These are phyloP conservation scores for Oenanthe oenanthe DNA, from an alignment of 2,113 vertebrate genomes.

Conservation along the genomic window DNA sequence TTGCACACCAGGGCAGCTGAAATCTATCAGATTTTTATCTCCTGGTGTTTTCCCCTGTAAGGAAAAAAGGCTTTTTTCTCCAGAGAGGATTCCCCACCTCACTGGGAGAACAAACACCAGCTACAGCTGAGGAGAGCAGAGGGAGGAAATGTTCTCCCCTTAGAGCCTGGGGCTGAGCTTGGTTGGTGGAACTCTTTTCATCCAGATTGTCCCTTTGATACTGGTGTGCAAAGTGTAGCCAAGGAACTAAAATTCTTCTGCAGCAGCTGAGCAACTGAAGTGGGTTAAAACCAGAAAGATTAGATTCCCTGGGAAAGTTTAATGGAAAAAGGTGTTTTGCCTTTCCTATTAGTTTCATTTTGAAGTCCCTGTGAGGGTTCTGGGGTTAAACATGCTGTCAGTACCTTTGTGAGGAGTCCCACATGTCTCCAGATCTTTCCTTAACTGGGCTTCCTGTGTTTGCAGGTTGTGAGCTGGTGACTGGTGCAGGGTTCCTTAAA, in stretches of 20 bases:
- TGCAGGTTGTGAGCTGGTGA: neutral
- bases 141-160: neutral
- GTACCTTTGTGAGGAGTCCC: neutral
- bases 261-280: neutral
- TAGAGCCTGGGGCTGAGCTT: rapidly evolving
- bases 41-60: neutral
- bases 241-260: neutral
- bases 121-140: neutral
- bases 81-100: neutral
- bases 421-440: neutral
- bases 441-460: neutral
- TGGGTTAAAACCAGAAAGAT: neutral
- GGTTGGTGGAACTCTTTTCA: neutral
- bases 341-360: neutral
- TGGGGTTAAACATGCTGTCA: neutral
- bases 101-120: neutral
- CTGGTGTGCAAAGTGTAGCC: neutral
- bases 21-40: neutral
- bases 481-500: neutral
- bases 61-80: neutral
- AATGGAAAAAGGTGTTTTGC: neutral
- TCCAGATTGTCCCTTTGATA: neutral
- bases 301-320: neutral
- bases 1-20: neutral
- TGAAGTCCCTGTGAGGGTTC: neutral